phyloP scores from a whole-genome alignment of 2,888 invertebrate genomes.

The Lasius fuliginosus region DNA sequence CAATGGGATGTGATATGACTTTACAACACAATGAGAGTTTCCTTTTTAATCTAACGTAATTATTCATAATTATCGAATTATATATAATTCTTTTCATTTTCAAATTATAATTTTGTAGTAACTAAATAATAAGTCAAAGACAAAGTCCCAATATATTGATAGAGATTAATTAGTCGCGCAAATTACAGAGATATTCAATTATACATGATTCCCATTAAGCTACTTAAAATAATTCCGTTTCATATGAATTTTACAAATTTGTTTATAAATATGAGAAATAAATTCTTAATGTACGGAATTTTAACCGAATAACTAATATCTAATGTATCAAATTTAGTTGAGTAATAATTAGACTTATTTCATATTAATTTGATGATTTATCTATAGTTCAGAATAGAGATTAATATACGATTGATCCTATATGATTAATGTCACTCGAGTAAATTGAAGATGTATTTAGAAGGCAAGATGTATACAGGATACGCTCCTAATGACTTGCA shows the following conservation, averaged over 20 bases:
- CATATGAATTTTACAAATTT: background rate
- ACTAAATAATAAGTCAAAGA: background rate
- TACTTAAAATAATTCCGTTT: background rate
- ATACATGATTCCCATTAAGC: background rate
- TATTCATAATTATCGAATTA: background rate
- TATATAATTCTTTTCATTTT: background rate
- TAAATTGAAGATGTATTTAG: background rate
- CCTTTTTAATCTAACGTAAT: conserved; percentile 11
- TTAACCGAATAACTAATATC: background rate
- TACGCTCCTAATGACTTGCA: conserved; percentile 13
- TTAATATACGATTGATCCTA: too few species aligned
- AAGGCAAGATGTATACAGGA: background rate
- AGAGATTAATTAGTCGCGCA: background rate
- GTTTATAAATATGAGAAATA: background rate
- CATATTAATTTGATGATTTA: background rate
- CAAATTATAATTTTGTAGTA: background rate
- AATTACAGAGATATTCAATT: background rate
- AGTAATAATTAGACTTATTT: background rate
- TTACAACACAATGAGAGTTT: background rate
- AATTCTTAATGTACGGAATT: background rate
- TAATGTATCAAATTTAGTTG: background rate
- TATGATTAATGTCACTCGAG: background rate
- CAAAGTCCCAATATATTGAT: background rate
- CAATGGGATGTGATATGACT: conserved; percentile 34
- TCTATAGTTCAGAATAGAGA: too few species aligned